These are phyloP conservation scores for Cristatella mucedo DNA, from an alignment of 2,888 invertebrate species.

Conservation along the genomic window DNA sequence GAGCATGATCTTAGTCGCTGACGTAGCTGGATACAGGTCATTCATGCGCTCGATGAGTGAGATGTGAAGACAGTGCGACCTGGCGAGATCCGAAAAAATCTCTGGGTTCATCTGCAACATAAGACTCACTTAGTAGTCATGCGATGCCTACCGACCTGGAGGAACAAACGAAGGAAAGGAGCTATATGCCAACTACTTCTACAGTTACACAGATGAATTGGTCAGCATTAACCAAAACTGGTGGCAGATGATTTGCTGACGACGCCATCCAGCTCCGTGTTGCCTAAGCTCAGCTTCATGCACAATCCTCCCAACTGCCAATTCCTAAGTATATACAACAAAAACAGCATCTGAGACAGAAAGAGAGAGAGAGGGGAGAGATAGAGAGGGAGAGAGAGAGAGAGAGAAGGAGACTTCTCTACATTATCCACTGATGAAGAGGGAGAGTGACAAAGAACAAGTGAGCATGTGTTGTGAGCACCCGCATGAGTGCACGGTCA, in stretches of 20 bases:
- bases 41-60: slow-evolving; percentile 62
- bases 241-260: neutral
- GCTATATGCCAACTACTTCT: neutral
- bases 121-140: neutral
- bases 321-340: too few species aligned
- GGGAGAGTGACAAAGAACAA: too few species aligned
- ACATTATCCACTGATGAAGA: too few species aligned
- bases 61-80: slow-evolving; percentile 39
- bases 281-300: too few species aligned
- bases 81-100: slow-evolving; percentile 49
- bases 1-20: slow-evolving; percentile 60
- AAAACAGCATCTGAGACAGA: too few species aligned
- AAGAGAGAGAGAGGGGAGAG: too few species aligned
- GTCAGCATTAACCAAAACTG: neutral
- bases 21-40: slow-evolving; percentile 55
- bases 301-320: too few species aligned
- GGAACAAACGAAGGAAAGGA: slow-evolving; percentile 10
- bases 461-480: too few species aligned
- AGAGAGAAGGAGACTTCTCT: too few species aligned
- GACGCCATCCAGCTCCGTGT: too few species aligned
- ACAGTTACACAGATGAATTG: neutral
- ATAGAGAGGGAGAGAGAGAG: too few species aligned
- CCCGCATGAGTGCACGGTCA: too few species aligned
- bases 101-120: slow-evolving; percentile 54
- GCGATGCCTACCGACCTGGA: neutral